phyloP scores from a whole-genome alignment of 2,888 invertebrate species.

The Serrognathus titanus region DNA sequence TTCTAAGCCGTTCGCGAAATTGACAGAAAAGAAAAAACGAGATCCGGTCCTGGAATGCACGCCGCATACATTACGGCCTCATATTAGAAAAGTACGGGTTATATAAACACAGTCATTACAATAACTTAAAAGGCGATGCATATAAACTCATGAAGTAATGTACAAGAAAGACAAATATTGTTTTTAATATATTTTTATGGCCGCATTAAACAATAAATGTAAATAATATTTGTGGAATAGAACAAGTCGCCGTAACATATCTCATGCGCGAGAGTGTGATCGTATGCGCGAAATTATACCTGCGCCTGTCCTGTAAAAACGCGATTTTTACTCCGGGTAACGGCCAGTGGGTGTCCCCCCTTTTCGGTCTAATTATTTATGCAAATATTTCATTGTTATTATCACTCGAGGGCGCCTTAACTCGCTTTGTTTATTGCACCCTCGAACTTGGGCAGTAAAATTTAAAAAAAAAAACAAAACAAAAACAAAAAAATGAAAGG shows the following conservation, averaged over 20 bases:
- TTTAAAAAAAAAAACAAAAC: too few relatives aligned
- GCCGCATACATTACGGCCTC: constrained; percentile 3
- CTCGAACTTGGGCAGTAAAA: too few relatives aligned
- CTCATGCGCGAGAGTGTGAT: constrained; percentile 4
- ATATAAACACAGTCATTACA: constrained; percentile 36
- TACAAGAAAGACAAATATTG: constrained; percentile 40
- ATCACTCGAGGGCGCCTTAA: too few relatives aligned
- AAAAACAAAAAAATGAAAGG: too few relatives aligned
- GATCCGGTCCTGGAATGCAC: background rate
- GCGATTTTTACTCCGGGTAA: too few relatives aligned
- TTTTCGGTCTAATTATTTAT: too few relatives aligned
- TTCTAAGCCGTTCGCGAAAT: too few relatives aligned
- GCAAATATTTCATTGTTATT: too few relatives aligned
- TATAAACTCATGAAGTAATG: constrained; percentile 40
- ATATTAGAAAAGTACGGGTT: constrained; percentile 27
- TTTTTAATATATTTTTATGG: constrained; percentile 43
- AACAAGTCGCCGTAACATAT: constrained; percentile 20
- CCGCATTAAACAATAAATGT: constrained; percentile 39
- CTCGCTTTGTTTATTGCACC: too few relatives aligned
- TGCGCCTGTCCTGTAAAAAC: too few relatives aligned
- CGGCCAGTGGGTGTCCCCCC: too few relatives aligned
- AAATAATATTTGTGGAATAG: constrained; percentile 38
- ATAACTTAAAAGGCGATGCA: constrained; percentile 38
- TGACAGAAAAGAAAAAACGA: too few relatives aligned
- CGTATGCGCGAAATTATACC: background rate